A percentile compares a stretch with the other conserved stretches of the same genome.
Evolutionary conservation across 2,113 vertebrate species (phyloP).

Genomic region (Gymnarchus niloticus): DNA sequence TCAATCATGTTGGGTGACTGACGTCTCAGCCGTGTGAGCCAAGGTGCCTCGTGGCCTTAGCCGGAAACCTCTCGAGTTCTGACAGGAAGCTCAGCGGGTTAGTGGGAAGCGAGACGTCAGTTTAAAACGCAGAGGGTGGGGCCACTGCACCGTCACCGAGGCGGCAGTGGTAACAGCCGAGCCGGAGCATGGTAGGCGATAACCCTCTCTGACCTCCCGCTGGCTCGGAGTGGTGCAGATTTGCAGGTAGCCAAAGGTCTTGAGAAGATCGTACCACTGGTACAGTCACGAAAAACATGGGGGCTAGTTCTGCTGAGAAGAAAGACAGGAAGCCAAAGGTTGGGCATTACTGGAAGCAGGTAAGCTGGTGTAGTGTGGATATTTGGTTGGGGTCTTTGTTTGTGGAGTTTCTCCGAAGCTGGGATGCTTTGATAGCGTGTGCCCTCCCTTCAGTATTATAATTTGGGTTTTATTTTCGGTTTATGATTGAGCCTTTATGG

Average conservation of each 20-base stretch:
- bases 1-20: background rate
- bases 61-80: background rate
- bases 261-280: background rate
- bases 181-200: conserved; percentile 45
- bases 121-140: conserved; percentile 14
- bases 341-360: conserved; percentile 64
- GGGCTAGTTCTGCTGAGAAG: conserved; percentile 66
- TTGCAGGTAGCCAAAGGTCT: background rate
- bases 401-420: background rate
- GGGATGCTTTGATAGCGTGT: too few relatives aligned
- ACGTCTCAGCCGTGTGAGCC: too few relatives aligned
- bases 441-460: too few relatives aligned
- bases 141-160: background rate
- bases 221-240: background rate
- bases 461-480: too few relatives aligned
- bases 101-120: background rate
- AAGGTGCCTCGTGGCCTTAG: too few relatives aligned
- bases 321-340: conserved; percentile 64
- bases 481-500: too few relatives aligned
- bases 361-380: conserved; percentile 35
- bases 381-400: background rate
- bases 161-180: background rate
- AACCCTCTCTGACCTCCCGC: conserved; percentile 45
- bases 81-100: background rate
- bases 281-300: conserved; percentile 53